A percentile compares a stretch with the other conserved stretches of the same genome.
Evolutionary conservation across 2,888 invertebrate species (phyloP).

Genomic region (Eupithecia vulgata): DNA sequence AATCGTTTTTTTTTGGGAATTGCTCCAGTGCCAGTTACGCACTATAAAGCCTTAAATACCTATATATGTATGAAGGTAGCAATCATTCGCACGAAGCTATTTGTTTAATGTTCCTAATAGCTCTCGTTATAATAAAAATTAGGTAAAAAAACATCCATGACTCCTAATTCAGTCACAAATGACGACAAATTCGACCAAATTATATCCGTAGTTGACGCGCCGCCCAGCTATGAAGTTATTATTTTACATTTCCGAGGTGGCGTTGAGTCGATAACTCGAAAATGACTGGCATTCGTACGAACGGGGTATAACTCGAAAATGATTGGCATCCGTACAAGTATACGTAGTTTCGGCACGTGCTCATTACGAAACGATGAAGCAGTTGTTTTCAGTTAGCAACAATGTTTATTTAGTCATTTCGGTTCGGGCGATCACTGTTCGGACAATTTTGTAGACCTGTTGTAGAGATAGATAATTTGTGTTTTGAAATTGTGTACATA

Average conservation of each 20-base stretch:
- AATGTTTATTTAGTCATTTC: conserved; percentile 39
- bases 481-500: not conserved
- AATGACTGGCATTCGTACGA: conserved; percentile 77
- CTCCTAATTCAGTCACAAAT: conserved; percentile 65
- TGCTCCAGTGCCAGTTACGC: too few species aligned
- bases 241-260: conserved; percentile 80
- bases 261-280: conserved; percentile 83
- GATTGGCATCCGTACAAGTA: conserved; percentile 72
- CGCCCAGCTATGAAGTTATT: conserved; percentile 80
- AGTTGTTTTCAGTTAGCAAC: conserved; percentile 44
- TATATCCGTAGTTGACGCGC: conserved; percentile 71
- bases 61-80: too few species aligned
- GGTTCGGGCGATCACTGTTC: conserved; percentile 18
- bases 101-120: not conserved
- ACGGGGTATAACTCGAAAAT: conserved; percentile 80
- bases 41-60: too few species aligned
- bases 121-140: conserved; percentile 29
- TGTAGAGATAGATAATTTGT: not conserved
- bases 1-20: too few species aligned
- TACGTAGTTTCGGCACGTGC: conserved; percentile 56
- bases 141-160: conserved; percentile 47
- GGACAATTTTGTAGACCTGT: conserved; percentile 12
- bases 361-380: conserved; percentile 72
- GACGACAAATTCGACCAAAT: conserved; percentile 77
- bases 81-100: not conserved